Percentiles rank a stretch among this genome's conserved stretches.
These are phyloP conservation scores for Megaleporinus macrocephalus DNA, from an alignment of 2,113 vertebrate species.

Conservation along the genomic window DNA sequence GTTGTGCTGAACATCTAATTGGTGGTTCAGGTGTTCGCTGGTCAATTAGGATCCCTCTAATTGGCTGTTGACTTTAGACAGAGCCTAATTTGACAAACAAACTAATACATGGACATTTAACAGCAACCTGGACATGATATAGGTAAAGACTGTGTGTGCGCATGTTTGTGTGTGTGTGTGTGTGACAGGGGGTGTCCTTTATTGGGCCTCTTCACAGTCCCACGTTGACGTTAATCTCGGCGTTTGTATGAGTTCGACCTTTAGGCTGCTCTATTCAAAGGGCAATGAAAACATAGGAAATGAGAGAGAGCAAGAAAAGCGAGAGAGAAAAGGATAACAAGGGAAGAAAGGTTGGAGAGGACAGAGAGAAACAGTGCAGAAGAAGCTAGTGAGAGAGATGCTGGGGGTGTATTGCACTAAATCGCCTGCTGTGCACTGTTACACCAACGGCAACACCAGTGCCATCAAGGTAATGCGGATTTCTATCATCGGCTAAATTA, in stretches of 20 bases:
- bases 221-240: constrained; percentile 34
- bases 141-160: neutral
- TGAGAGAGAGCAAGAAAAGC: constrained; percentile 4
- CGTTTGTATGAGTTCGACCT: constrained; percentile 38
- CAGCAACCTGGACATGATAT: neutral
- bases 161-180: neutral
- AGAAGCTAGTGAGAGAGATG: neutral
- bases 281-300: constrained; percentile 39
- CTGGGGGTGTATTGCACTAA: neutral
- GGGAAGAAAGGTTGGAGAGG: constrained; percentile 37
- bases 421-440: neutral
- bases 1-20: constrained; percentile 17
- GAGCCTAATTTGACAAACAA: constrained; percentile 3
- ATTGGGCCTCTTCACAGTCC: constrained; percentile 53
- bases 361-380: neutral
- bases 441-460: constrained; percentile 28
- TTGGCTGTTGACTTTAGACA: neutral
- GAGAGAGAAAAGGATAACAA: constrained; percentile 38
- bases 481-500: constrained; percentile 44
- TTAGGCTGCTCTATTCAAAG: constrained; percentile 48
- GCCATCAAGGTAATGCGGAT: constrained; percentile 37
- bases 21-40: constrained; percentile 9
- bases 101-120: neutral
- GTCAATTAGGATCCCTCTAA: constrained; percentile 2
- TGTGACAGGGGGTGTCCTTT: constrained; percentile 30